These are phyloP conservation scores for Trochalopteron elliotii DNA, from an alignment of 2,113 vertebrate genomes.

Conservation along the genomic window DNA sequence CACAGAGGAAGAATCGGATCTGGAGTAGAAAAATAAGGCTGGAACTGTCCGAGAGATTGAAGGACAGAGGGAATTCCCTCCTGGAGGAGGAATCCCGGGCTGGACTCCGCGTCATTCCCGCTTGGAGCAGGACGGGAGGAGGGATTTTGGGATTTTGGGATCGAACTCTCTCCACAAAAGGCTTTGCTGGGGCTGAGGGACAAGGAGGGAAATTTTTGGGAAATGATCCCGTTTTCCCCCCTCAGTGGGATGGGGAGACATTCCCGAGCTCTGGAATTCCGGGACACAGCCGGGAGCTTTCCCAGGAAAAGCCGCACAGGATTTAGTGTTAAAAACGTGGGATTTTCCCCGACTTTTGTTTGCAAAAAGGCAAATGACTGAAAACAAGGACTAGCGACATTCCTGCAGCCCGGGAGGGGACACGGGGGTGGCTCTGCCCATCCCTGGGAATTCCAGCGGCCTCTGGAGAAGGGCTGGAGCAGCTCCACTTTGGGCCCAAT, in stretches of 20 bases:
- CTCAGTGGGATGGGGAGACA: fast-evolving
- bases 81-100: not conserved
- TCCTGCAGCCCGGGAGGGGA: not conserved
- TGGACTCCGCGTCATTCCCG: too few relatives aligned
- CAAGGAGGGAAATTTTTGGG: not conserved
- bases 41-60: not conserved
- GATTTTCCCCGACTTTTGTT: fast-evolving
- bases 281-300: fast-evolving
- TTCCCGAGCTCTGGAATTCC: not conserved
- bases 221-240: not conserved
- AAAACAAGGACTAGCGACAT: not conserved
- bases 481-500: not conserved
- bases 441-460: not conserved
- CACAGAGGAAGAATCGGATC: conserved; percentile 55
- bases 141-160: too few relatives aligned
- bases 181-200: not conserved
- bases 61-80: not conserved
- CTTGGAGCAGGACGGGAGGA: not conserved
- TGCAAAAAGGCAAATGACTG: not conserved
- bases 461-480: not conserved
- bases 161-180: too few relatives aligned
- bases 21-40: conserved; percentile 67
- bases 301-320: not conserved
- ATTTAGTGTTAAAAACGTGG: not conserved
- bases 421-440: not conserved